Conservation (phyloP, 1,140 invertebrate species). For the Heliconius hermathena region DNA sequence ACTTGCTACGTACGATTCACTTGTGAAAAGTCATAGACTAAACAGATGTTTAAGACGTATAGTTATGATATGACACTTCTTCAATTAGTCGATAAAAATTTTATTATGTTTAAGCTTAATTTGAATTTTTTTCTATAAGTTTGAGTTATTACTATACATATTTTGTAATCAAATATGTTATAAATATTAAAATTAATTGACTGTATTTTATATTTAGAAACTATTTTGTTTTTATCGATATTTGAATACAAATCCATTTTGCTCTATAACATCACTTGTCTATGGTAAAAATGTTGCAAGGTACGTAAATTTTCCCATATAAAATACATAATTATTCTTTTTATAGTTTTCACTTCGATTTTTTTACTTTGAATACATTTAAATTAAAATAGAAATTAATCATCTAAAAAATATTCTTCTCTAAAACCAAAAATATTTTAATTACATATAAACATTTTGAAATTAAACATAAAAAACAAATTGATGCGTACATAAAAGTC, state of each 20-base stretch:
- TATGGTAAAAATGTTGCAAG: constrained; percentile 48
- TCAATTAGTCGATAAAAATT: background rate
- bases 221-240: constrained; percentile 26
- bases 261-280: constrained; percentile 34
- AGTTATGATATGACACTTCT: constrained; percentile 2
- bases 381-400: no score
- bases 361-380: background rate
- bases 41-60: constrained; percentile 12
- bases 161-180: background rate
- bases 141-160: background rate
- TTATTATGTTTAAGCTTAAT: background rate
- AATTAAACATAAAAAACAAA: no score
- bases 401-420: no score
- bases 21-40: constrained; percentile 65
- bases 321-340: background rate
- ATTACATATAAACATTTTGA: background rate
- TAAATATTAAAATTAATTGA: background rate
- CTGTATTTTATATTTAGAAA: background rate
- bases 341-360: background rate
- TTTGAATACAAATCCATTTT: background rate
- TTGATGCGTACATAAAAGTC: no score
- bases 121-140: background rate
- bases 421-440: no score
- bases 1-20: constrained; percentile 62
- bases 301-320: constrained; percentile 1